Percentiles rank a stretch among this genome's conserved stretches.
phyloP scores from a whole-genome alignment of 2,113 vertebrate genomes.

The Eclectus roratus region DNA sequence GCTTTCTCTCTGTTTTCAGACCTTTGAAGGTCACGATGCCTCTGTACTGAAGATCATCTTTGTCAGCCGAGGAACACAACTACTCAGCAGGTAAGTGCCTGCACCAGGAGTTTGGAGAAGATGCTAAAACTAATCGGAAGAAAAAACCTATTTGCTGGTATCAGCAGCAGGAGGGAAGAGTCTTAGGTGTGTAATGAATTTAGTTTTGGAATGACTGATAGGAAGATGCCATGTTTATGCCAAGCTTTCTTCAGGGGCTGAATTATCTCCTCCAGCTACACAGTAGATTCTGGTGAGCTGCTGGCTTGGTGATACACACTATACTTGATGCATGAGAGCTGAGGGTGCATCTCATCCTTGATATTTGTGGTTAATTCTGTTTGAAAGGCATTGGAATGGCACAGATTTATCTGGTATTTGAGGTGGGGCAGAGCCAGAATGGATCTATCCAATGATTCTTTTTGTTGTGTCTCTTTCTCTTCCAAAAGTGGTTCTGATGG shows the following conservation, averaged over 20 bases:
- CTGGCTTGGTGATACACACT: not conserved
- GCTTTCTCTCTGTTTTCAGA: conserved; percentile 68
- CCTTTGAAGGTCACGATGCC: conserved; percentile 96
- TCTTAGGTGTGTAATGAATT: not conserved
- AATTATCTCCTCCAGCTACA: not conserved
- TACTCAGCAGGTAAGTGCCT: conserved; percentile 85
- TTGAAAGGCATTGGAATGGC: not conserved
- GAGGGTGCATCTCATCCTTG: not conserved
- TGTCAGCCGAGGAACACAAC: conserved; percentile 89
- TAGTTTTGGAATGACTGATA: not conserved
- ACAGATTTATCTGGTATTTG: not conserved
- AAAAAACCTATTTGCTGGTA: not conserved
- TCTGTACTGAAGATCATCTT: conserved; percentile 95
- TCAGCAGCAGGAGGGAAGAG: not conserved
- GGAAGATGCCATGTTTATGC: not conserved
- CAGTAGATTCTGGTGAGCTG: not conserved
- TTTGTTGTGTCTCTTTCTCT: not conserved
- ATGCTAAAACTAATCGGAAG: not conserved
- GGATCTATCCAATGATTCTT: not conserved
- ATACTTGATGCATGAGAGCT: not conserved
- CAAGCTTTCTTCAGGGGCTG: not conserved
- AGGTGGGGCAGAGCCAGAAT: not conserved
- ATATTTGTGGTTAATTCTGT: not conserved
- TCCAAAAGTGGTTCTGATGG: conserved; percentile 87
- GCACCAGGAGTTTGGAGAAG: not conserved